Base-by-base conservation (phyloP, 92 coral and sea anemone genomes). In the Porites rus region DNA sequence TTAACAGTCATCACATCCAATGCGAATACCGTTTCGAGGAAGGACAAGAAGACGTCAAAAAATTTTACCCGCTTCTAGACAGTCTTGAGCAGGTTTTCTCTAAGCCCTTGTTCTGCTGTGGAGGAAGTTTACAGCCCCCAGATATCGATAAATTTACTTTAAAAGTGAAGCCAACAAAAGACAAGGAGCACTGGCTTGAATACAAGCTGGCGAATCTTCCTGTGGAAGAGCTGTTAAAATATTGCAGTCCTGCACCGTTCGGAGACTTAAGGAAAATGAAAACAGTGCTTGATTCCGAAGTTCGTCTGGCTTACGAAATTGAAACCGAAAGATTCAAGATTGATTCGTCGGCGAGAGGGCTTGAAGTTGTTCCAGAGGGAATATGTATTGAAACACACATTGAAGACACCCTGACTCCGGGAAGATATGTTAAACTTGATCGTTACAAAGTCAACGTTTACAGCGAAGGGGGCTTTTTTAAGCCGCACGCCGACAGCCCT, bases 211-310 rank as follows among this genome's bases (percentile, higher is more conserved):
- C 75, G 6, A n/a, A 86, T 73, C 68, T 90, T 72, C 71, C 72
- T 14, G 14, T 82, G 43, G 87, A 90, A 6, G 86, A 86, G 78
- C 62, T 90, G 25, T 52, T 90, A 69, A 52, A 86, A 60, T 80
- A 80, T 71, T 79, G 90, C 79, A 67, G 65, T 74, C 93, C 87
- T 50, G 89, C 90, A 74, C 82, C 87, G 75, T 90, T 90, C 79
- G 90, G 93, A 86, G 93, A 90, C 87, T 24, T 90, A 50, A 86
- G 75, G 24, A 80, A 75, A 67, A 86, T 90, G 90, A 68, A 90
- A 67, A 90, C 90, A 75, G 86, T 80, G 65, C 74, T 86, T 69
- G 84, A 90, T 52, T 56, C 90, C 21, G 83, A 86, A 31, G 90
- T 90, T 90, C 93, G 90, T 50, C 75, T 90, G 65, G 93, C 90